Conservation (phyloP, 64 coral and sea anemone genomes). For the Trachythela sp. region DNA sequence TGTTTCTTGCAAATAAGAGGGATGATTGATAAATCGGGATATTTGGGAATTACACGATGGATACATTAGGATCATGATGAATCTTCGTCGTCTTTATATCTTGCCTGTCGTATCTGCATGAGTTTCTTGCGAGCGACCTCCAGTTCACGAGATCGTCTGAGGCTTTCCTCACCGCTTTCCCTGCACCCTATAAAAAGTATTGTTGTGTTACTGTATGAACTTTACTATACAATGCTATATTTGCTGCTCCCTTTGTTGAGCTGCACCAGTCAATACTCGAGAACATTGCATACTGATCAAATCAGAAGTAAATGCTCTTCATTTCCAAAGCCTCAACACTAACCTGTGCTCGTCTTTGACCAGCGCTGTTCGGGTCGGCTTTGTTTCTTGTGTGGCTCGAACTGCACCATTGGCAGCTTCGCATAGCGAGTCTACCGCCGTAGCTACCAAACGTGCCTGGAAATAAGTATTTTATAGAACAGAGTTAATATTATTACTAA, state of each 20-base stretch:
- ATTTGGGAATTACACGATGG: neutral
- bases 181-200: conserved; percentile 57
- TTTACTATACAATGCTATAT: too few relatives aligned
- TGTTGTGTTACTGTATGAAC: neutral
- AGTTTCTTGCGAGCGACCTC: conserved; percentile 61
- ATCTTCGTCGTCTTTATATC: conserved; percentile 76
- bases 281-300: too few relatives aligned
- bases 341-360: conserved; percentile 83
- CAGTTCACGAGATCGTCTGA: conserved; percentile 83
- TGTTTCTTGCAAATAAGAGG: neutral
- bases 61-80: conserved; percentile 22
- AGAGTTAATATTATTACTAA: neutral
- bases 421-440: conserved; percentile 82
- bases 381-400: conserved; percentile 95
- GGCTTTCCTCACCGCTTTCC: conserved; percentile 88
- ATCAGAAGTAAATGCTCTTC: too few relatives aligned
- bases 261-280: too few relatives aligned
- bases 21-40: neutral
- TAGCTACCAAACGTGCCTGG: conserved; percentile 87
- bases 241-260: too few relatives aligned
- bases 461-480: too few relatives aligned
- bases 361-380: conserved; percentile 81
- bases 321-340: neutral
- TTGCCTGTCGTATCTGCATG: conserved; percentile 71
- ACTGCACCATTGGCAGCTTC: conserved; percentile 89